Base-by-base conservation (phyloP, 2,113 vertebrate genomes). In the Limnothrissa miodon region DNA sequence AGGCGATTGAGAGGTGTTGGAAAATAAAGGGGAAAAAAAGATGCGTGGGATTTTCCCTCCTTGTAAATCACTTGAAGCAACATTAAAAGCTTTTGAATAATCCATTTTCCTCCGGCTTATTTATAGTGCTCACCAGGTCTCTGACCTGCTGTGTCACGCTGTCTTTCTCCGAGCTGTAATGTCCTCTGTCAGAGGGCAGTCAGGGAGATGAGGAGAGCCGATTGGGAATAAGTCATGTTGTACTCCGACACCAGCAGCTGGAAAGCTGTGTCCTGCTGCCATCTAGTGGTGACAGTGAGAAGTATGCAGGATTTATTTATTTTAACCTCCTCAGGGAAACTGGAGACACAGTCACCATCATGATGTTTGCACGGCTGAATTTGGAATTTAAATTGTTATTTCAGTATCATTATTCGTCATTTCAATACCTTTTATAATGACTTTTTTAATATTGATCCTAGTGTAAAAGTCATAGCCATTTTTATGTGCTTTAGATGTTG, bases 181-280 rank as follows among this genome's bases (percentile, higher is more conserved):
- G 66, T 74, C 66, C 66, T 74, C 66, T 74, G 66, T 36, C 33
- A 10, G 13, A 36, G 66, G 33, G 66, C 66, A 74, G 10, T 5
- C 66, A 15, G 66, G 29, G 33, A 17, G 25, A 74, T 74, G 66
- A 74, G 15, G 66, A 70, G 25, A 15, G 66, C 19, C 8, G 25
- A 70, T 13, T 74, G 66, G 25, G 15, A 33, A 33, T 15, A 13
- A 74, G 15, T 10, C 25, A 11, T 13, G 3, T 39, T 15, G 21
- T 56, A 23, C 51, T 56, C 19, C n/a, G 7, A 8, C 5, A 5
- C 25, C 13, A 15, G 44, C 29, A 42, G 33, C 13, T 81, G n/a
- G n/a, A 42, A 42, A 83, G 42, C 45, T 51, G 62, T 66, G n/a
- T 80, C 88, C 56, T 90, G 86, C 59, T 85, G 25, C 87, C 86